These are phyloP conservation scores for Tetrapedia diversipes DNA, from an alignment of 2,888 invertebrate species.

Conservation along the genomic window DNA sequence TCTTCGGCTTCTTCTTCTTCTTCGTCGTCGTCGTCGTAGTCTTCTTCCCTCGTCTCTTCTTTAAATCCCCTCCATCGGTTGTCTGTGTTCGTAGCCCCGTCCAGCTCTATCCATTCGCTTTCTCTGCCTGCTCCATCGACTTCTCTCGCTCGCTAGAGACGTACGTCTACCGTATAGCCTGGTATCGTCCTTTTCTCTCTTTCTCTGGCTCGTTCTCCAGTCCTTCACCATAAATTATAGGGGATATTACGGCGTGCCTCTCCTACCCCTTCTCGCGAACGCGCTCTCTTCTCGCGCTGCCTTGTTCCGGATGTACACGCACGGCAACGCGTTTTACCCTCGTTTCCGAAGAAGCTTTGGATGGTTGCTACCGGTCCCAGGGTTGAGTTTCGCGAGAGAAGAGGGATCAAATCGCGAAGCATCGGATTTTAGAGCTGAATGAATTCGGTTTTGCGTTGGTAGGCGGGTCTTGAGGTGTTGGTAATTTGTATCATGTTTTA, in stretches of 20 bases:
- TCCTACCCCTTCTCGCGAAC: constrained; percentile 3
- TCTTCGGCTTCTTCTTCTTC: constrained; percentile 26
- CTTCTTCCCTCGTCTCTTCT: constrained; percentile 20
- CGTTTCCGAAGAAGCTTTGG: not conserved
- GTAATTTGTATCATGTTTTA: too few species aligned
- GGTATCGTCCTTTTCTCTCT: constrained; percentile 20
- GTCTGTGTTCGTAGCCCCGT: constrained; percentile 15
- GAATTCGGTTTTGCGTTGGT: too few species aligned
- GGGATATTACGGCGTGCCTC: constrained; percentile 57
- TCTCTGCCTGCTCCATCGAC: constrained; percentile 15
- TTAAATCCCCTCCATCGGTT: constrained; percentile 7
- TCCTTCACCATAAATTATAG: constrained; percentile 64
- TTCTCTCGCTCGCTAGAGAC: not conserved
- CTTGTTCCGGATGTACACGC: constrained; percentile 33
- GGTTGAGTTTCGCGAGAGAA: too few species aligned
- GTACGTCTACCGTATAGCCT: constrained; percentile 13
- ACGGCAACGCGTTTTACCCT: constrained; percentile 38
- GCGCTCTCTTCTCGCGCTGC: not conserved
- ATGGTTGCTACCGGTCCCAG: too few species aligned
- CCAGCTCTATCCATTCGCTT: constrained; percentile 36
- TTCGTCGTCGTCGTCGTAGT: constrained; percentile 9
- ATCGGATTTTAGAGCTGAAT: not conserved
- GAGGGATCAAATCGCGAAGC: too few species aligned
- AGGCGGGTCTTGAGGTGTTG: too few species aligned
- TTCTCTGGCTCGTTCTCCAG: constrained; percentile 30